A percentile compares a stretch with the other conserved stretches of the same genome.
These are phyloP conservation scores for Lophura nycthemera DNA, from an alignment of 2,113 vertebrate genomes.

Conservation along the genomic window DNA sequence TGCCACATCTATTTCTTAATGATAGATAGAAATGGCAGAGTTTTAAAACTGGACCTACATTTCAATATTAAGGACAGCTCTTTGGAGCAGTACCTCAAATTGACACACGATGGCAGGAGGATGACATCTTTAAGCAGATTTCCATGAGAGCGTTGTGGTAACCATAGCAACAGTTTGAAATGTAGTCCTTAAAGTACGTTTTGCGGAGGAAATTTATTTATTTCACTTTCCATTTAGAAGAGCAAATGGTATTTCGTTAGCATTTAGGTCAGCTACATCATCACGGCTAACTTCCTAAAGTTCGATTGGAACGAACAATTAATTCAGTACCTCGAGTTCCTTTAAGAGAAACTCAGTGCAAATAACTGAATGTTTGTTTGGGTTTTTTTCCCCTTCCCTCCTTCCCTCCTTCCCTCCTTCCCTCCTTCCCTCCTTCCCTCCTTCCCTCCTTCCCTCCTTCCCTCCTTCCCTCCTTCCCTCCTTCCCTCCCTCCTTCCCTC, in stretches of 20 bases:
- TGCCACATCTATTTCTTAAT: neutral
- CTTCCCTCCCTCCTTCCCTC: too few species aligned
- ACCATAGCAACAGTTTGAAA: conserved; percentile 26
- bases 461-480: neutral
- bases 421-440: neutral
- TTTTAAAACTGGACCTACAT: neutral
- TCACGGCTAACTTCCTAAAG: neutral
- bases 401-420: too few species aligned
- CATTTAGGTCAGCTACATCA: neutral
- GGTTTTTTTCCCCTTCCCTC: too few species aligned
- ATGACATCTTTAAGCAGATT: neutral
- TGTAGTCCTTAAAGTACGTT: neutral
- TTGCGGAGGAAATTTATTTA: neutral
- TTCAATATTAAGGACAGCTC: neutral
- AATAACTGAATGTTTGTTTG: neutral
- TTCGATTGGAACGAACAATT: neutral
- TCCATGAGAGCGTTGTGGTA: neutral
- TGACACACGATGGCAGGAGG: conserved; percentile 63
- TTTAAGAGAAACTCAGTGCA: neutral
- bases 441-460: neutral
- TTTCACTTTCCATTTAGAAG: neutral
- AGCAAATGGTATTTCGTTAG: neutral
- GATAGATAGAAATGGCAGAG: neutral
- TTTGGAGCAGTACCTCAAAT: conserved; percentile 15
- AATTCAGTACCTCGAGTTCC: neutral